Conservation (phyloP, 2,797 vertebrate genomes). For the Gorsachius magnificus region DNA sequence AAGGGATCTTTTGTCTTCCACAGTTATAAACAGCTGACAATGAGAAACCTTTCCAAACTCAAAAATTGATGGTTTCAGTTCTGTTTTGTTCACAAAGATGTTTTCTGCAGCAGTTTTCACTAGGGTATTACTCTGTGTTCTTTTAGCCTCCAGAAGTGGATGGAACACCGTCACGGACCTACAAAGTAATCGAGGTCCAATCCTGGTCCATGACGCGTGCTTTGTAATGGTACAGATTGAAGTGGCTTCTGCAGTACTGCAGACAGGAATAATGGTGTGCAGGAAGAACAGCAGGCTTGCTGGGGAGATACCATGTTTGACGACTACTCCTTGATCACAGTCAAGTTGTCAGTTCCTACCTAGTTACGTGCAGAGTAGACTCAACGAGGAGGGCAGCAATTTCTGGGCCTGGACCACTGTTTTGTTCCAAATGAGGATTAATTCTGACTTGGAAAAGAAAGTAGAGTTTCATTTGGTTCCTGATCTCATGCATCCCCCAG, state of each 20-base stretch:
- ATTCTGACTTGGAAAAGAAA: background rate
- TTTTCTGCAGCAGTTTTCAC: background rate
- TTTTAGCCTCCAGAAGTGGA: background rate
- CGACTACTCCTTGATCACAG: background rate
- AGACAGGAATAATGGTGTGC: background rate
- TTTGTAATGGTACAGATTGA: background rate
- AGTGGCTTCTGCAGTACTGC: background rate
- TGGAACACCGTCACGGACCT: background rate
- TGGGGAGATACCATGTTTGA: background rate
- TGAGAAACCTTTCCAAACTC: background rate
- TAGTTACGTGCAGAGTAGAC: background rate
- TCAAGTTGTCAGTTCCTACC: background rate
- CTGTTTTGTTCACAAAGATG: background rate
- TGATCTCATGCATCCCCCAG: background rate
- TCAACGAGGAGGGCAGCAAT: accelerated
- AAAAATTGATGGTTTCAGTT: background rate
- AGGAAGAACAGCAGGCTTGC: background rate
- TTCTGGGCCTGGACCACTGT: background rate
- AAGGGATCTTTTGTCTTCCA: background rate
- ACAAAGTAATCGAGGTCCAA: background rate
- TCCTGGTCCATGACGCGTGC: background rate
- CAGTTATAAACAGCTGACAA: background rate
- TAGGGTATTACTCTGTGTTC: background rate
- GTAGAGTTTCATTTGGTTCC: background rate
- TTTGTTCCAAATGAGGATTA: background rate